Evolutionary conservation across 1,140 invertebrate genomes (phyloP).

Genomic region (Nomia melanderi): DNA sequence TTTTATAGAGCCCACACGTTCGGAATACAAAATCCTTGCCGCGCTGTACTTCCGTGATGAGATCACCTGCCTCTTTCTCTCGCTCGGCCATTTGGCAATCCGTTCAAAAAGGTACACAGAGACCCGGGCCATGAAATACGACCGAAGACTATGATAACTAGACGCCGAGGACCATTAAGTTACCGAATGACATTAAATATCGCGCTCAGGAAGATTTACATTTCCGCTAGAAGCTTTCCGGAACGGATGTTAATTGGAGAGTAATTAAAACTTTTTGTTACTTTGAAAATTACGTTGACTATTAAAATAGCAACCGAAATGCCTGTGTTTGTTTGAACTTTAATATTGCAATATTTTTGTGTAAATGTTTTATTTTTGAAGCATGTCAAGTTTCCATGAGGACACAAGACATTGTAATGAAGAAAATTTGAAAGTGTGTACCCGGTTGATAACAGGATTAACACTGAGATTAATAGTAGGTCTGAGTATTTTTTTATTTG

Average conservation of each 20-base stretch:
- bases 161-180: background rate
- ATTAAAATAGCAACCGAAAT: too few relatives aligned
- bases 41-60: constrained; percentile 52
- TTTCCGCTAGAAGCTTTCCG: background rate
- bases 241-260: background rate
- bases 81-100: background rate
- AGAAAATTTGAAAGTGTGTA: too few relatives aligned
- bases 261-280: background rate
- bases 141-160: background rate
- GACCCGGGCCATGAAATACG: constrained; percentile 3
- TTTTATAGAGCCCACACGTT: constrained; percentile 52
- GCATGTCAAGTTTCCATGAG: too few relatives aligned
- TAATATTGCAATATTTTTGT: too few relatives aligned
- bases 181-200: background rate
- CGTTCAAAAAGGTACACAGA: background rate
- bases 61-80: constrained; percentile 13
- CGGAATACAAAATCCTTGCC: constrained; percentile 47
- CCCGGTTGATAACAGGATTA: too few relatives aligned
- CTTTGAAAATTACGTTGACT: background rate
- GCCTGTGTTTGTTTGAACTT: too few relatives aligned
- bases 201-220: background rate
- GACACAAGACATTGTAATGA: too few relatives aligned
- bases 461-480: too few relatives aligned
- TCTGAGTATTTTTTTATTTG: too few relatives aligned
- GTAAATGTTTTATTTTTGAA: too few relatives aligned